Conservation (phyloP, 1,140 invertebrate species). For the Rhopalosiphum padi region DNA sequence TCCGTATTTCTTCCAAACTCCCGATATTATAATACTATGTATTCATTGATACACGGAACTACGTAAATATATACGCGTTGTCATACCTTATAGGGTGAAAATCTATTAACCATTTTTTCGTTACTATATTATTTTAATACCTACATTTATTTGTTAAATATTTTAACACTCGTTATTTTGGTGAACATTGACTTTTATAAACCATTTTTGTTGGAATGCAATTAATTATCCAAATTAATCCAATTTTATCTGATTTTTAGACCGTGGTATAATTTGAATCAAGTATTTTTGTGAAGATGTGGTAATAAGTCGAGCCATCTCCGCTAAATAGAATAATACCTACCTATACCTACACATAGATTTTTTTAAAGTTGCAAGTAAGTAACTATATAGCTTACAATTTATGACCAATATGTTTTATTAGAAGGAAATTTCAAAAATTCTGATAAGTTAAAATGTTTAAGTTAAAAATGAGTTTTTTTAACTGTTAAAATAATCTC, state of each 20-base stretch:
- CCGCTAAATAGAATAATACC: no score
- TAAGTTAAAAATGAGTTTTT: neutral
- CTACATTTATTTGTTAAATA: neutral
- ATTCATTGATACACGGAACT: neutral
- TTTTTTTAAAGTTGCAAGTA: neutral
- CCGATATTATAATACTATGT: neutral
- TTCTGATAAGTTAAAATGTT: neutral
- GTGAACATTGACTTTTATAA: neutral
- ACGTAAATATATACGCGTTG: neutral
- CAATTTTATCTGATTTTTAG: neutral
- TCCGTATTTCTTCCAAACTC: neutral
- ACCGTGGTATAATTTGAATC: no score
- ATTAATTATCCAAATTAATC: neutral
- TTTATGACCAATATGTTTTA: neutral
- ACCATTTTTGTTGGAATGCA: neutral
- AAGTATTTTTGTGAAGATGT: no score
- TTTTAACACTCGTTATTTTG: neutral
- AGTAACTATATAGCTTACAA: neutral
- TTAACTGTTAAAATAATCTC: neutral
- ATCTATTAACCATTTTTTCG: neutral
- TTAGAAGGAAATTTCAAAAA: neutral
- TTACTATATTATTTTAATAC: neutral
- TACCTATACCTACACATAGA: neutral
- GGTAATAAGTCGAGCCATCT: no score
- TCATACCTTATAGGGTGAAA: neutral